Evolutionary conservation across 2,888 invertebrate species (phyloP), one percentile per base, ranked within the genome.

Genomic region (Papilio protenor): DNA sequence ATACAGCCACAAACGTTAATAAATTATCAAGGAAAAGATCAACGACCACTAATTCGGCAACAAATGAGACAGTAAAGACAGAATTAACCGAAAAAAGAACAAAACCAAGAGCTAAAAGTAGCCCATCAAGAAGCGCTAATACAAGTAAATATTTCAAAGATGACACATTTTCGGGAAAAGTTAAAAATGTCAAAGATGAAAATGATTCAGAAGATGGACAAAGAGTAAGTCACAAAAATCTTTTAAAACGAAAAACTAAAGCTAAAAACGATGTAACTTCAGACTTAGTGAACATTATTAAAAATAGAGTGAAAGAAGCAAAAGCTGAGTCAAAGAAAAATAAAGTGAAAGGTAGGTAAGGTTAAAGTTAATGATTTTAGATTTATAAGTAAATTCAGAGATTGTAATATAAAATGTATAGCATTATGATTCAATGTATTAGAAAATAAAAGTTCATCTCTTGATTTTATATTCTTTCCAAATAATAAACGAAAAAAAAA

Each of bases 241-340:
- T 94, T 52, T 64, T 76, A 16, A 91, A 87, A 83, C 82, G 82
- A 49, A 87, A 84, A 85, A 64, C 77, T 66, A 87, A 87, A 75
- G 61, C 83, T 55, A 90, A 89, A 79, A 89, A 86, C 80, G 91
- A 96, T 88, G 92, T 96, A 5, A 93, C 89, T 73, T 87, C 87
- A 69, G 95, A 95, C 82, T 91, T 96, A 49, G 88, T 95, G n/a
- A 85, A 90, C 77, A 90, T 96, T 73, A 90, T 96, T 69, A 95
- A 95, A 85, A 89, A 86, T 61, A 90, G 95, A 80, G 93, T 96
- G 11, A 90, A 88, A 79, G 91, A 93, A 84, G 93, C 94, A 80
- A 95, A 94, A 85, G 85, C 84, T 23, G 86, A 89, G 76, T 85
- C 91, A 64, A 91, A 87, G 66, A 90, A 87, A 79, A 84, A 86